Evolutionary conservation across 2,113 vertebrate genomes (phyloP), one percentile per base, ranked within the genome.

Genomic region (Xenotilapia leptura): DNA sequence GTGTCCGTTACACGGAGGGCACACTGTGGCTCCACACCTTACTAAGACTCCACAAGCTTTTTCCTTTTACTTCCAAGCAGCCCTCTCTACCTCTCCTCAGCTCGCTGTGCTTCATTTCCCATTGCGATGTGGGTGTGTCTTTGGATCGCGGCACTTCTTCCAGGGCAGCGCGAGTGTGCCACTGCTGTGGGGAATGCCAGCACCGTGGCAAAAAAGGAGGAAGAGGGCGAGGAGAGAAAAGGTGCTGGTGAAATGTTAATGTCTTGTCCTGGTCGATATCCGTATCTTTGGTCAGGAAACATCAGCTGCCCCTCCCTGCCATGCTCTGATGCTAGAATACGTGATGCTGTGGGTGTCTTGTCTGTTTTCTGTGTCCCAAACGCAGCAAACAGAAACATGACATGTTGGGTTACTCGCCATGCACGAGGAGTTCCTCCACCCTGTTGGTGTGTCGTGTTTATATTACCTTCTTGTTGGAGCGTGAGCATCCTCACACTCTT

Each of bases 221-320:
- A 85, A 19, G 62, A 62, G 40, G 45, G 65, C 70, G 88, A 90
- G 79, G 86, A 86, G 45, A 55, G 73, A 51, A 70, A 84, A 93
- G 83, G 80, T 89, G 88, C 90, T 92, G 86, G 87, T 95, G 92
- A 94, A 96, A 95, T 88, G 93, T 94, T 96, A 94, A 96, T 95
- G 93, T 92, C 89, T 89, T 87, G 89, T 94, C 93, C 93, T 86
- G 70, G 91, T 94, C 82, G 60, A 93, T 94, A 87, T 83, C 70
- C 31, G 38, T 88, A 89, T 92, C 91, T 93, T 70, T 40, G 53
- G 86, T 92, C 81, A 80, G 79, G 70, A 86, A 51, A 79, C 4
- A 70, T 75, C 80, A 40, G 83, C 62, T 31, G 3, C 60, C 23
- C 68, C 68, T 53, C 56, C 33, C 40, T 28, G 51, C 47, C 54